Evolutionary conservation across 2,113 vertebrate genomes (phyloP).

Genomic region (Syngnathus scovelli): DNA sequence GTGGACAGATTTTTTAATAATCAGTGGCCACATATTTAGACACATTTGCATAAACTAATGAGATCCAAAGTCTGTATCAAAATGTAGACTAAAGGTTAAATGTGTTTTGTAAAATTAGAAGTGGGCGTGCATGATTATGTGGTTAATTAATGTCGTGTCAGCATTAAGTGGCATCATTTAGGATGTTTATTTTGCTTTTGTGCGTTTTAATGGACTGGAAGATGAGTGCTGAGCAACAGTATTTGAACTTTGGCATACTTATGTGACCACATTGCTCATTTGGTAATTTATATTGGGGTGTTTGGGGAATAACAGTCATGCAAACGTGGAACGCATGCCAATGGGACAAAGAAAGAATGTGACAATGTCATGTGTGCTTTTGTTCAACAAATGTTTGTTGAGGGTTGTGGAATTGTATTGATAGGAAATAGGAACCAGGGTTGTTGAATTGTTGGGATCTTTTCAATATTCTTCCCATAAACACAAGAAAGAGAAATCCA

Average conservation of each 20-base stretch:
- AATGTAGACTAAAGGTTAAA: not conserved
- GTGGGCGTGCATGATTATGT: not conserved
- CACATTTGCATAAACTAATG: not conserved
- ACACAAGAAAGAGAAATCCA: conserved; percentile 54
- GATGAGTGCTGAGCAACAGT: not conserved
- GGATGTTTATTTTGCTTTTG: not conserved
- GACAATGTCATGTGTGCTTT: not conserved
- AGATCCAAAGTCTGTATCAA: not conserved
- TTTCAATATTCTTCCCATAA: conserved; percentile 29
- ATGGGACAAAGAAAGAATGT: conserved; percentile 42
- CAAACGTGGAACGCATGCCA: conserved; percentile 57
- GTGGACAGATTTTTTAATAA: not conserved
- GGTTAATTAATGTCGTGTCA: not conserved
- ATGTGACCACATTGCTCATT: conserved; percentile 10
- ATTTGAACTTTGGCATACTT: not conserved
- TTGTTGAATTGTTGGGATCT: conserved; percentile 19
- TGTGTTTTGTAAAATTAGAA: not conserved
- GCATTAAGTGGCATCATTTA: not conserved
- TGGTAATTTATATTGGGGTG: conserved; percentile 8
- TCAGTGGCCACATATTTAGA: not conserved
- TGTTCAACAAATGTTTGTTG: not conserved
- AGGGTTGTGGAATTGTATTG: not conserved
- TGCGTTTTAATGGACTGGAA: not conserved
- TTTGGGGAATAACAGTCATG: conserved; percentile 50
- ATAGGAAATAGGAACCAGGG: not conserved